phyloP scores from a whole-genome alignment of 2,888 invertebrate species.

The Marronus borbonicus region DNA sequence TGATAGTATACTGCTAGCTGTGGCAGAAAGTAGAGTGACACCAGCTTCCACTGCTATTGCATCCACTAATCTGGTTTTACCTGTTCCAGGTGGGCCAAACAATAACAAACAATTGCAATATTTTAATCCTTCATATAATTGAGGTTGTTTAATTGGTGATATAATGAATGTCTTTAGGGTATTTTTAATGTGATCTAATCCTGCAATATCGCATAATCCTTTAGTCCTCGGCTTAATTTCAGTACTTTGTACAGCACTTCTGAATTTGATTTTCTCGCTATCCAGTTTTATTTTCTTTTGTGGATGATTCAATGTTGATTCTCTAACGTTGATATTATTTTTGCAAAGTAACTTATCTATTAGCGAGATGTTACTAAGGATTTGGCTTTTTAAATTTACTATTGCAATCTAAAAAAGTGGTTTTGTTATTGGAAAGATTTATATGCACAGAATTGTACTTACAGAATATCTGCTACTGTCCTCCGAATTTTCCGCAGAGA shows the following conservation, averaged over 20 bases:
- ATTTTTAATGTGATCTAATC: conserved; percentile 71
- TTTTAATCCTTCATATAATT: conserved; percentile 71
- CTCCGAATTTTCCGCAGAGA: conserved; percentile 8
- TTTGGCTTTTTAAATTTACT: conserved; percentile 13
- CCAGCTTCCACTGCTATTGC: conserved; percentile 71
- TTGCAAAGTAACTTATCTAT: conserved; percentile 9
- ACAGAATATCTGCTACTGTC: conserved; percentile 10
- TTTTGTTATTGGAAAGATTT: neutral
- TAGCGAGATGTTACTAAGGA: conserved; percentile 9
- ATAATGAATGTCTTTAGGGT: conserved; percentile 71
- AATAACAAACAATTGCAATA: conserved; percentile 73
- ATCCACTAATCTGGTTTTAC: conserved; percentile 70
- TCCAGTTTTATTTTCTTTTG: conserved; percentile 5
- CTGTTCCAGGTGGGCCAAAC: conserved; percentile 72
- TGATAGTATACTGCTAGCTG: conserved; percentile 73
- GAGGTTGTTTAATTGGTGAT: conserved; percentile 73
- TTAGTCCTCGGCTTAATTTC: conserved; percentile 61
- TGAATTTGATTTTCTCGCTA: conserved; percentile 10
- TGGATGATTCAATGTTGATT: neutral
- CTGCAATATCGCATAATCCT: conserved; percentile 71
- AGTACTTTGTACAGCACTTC: conserved; percentile 52
- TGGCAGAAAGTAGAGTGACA: conserved; percentile 71
- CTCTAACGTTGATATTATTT: neutral
- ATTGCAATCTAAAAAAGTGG: conserved; percentile 20
- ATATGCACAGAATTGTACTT: neutral